Base-by-base conservation (phyloP, 1,140 invertebrate species). In the Anagrus nilaparvatae region DNA sequence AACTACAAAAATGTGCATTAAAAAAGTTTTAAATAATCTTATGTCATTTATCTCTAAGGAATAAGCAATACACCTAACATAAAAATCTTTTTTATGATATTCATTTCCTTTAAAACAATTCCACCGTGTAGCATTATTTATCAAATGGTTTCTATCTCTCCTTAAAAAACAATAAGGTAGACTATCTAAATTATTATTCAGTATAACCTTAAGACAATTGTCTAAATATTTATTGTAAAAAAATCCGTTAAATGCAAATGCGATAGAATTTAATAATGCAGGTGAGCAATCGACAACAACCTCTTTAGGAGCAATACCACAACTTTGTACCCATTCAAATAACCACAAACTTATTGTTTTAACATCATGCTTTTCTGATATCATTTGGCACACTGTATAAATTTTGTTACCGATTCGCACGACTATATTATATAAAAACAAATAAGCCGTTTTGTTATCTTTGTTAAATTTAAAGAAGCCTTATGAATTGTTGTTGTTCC, bases 111-210 rank as follows among this genome's bases (percentile, higher is more conserved):
- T 23, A 29, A 53, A 51, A 39, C 48, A 40, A 31, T 17, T 33
- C 38, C 48, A 47, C 17, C 43, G 32, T 8, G 20, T 20, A 6
- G 51, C 19, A 8, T 46, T 19, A 34, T 53, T 44, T 16, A 54
- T 51, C 10, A 54, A 29, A 35, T 51, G 49, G 2, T 49, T 49
- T 8, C 51, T 49, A 38, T 53, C 52, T 4, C 49, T 40, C 3
- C 44, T 29, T 5, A 53, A 24, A 27, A 44, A 27, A 18, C 43
- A 46, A 2, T 6, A 12, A 13, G 38, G 3, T 4, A 34, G 10
- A 21, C 38, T 13, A 13, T 36, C 27, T 12, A 46, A 18, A 16
- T 41, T 28, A 10, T 21, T 5, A 4, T 34, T 17, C 2, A 6
- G n/a, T 7, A 43, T 4, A 13, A n/a, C 24, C 6, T 12, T 12